These are phyloP conservation scores for Dendrophyllia cribrosa DNA, from an alignment of 64 coral and sea anemone species.

Conservation along the genomic window DNA sequence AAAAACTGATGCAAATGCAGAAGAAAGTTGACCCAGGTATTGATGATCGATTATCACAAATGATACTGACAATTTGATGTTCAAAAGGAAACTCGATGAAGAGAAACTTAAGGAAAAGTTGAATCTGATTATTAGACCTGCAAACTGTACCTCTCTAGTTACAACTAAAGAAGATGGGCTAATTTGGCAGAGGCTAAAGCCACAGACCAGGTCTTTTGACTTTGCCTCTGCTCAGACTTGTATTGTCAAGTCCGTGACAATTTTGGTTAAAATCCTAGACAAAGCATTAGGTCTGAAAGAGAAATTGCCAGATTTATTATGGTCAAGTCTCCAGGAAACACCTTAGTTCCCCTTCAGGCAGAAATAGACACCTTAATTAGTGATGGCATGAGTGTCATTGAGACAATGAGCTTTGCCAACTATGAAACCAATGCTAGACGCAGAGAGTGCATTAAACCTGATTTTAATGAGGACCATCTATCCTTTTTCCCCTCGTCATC, in stretches of 20 bases:
- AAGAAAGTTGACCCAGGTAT: neutral
- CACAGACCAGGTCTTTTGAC: conserved; percentile 42
- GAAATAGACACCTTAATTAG: neutral
- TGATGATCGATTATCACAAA: neutral
- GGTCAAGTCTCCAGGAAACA: neutral
- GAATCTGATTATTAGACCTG: neutral
- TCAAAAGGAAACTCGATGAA: conserved; percentile 18
- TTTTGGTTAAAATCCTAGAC: conserved; percentile 6
- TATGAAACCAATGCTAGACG: conserved; percentile 24
- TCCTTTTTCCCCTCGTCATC: conserved; percentile 59
- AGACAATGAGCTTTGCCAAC: conserved; percentile 34
- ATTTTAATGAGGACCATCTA: conserved; percentile 38
- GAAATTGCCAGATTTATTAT: conserved; percentile 2
- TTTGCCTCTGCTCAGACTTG: neutral
- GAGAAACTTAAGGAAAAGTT: conserved; percentile 3
- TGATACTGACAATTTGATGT: conserved; percentile 35
- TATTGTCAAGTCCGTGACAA: conserved; percentile 19
- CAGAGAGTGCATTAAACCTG: conserved; percentile 54
- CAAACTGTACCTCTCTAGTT: conserved; percentile 1
- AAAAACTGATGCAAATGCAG: conserved; percentile 34
- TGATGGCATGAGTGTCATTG: conserved; percentile 4
- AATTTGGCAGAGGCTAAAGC: conserved; percentile 27
- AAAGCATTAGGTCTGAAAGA: neutral
- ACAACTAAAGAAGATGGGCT: conserved; percentile 39
- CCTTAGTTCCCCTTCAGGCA: neutral